Evolutionary conservation across 2,113 vertebrate genomes (phyloP), one percentile per base, ranked within the genome.

Genomic region (Dolichallabes microphthalmus): DNA sequence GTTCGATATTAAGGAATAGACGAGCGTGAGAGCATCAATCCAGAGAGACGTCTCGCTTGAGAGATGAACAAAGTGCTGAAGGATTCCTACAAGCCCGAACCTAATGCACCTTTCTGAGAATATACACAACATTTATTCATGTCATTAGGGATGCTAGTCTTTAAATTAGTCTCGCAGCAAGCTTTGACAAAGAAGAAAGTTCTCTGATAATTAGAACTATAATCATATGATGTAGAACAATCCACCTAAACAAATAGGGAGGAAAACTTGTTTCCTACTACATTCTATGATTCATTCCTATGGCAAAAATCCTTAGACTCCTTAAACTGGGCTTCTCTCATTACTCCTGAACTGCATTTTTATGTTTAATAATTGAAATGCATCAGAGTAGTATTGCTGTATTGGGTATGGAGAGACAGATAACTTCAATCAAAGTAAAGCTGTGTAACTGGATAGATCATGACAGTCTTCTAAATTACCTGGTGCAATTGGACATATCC

Each of bases 51-150:
- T 27, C 55, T 75, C 69, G 9, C 55, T 9, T 6, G n/a, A 61
- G 69, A 35, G 12, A 27, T n/a, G 53, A 57, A 69, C 27, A 77
- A 78, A 55, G 83, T 79, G 50, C 39, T 79, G 83, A 73, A 14
- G 17, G 69, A 15, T 45, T 84, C 50, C 50, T 66, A 80, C 35
- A 63, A 50, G 6, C 12, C 12, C 50, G 32, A 50, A 17, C 61
- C 73, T 77, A 77, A 84, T 77, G 58, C 25, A 25, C 52, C 52
- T 84, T 84, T 77, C 58, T 52, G 45, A 22, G 73, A n/a, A 66
- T 25, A 66, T 66, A 45, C 52, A 61, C 73, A 74, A 25, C 76
- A 61, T 79, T 27, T 66, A 73, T 71, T 78, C n/a, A 9, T 30
- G 25, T 80, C 66, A 73, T 61, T 74, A 61, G 22, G 53, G 53